Base-by-base conservation (phyloP, 2,113 vertebrate species). In the Serilophus lunatus region DNA sequence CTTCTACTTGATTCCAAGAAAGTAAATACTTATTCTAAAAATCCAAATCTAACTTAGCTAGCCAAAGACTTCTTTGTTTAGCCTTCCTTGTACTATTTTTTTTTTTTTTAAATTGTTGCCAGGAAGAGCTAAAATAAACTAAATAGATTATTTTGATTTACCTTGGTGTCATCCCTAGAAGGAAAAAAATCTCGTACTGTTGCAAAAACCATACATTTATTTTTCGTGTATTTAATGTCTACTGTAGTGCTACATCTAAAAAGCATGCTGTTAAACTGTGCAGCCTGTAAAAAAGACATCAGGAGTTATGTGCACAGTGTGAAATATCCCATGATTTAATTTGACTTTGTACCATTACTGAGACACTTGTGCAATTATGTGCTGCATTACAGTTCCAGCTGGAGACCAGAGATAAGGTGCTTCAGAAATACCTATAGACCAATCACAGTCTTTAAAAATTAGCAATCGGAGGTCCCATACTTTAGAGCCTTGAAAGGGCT, bases 281-380 rank as follows among this genome's bases (percentile, higher is more conserved):
- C 26, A 54, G 72, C 53, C 66, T 57, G 49, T 93, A 90, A 90
- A 93, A 91, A 33, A 88, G 54, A 51, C 57, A 93, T 49, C 63
- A 74, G 51, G 71, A 95, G 60, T 88, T 92, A 93, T 1, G 6
- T 57, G 72, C 82, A 59, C 64, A 64, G 76, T 83, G 47, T 56
- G 93, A 92, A 88, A 88, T 90, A 83, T 81, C 51, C 56, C 60
- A 93, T 13, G 3, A 78, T 86, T 96, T 97, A 93, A 92, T 82
- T 86, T 92, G 80, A 82, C 86, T 94, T 96, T 97, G 33, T 51
- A 84, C 91, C 76, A 88, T 92, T 94, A 88, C 76, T 54, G 80
- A 83, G 88, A 70, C 49, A 78, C 44, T 95, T 61, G 56, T 71
- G 82, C 76, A 88, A 94, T 95, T 92, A 87, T 44, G 79, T 81